phyloP scores from a whole-genome alignment of 1,140 invertebrate species.

The Triops longicaudatus region DNA sequence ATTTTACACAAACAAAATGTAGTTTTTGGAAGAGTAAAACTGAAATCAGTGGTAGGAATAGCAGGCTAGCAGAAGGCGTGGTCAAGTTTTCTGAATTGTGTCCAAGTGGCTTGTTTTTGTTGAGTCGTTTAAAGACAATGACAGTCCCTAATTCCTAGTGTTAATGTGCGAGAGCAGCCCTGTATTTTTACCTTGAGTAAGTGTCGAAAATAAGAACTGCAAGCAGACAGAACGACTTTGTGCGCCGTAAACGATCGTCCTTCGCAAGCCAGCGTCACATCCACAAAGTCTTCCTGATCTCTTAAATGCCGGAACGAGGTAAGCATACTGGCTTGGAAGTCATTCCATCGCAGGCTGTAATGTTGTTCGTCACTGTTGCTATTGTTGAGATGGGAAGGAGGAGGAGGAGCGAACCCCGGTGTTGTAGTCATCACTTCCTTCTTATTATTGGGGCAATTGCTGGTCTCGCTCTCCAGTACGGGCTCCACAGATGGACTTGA shows the following conservation, averaged over 20 bases:
- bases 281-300: conserved; percentile 55
- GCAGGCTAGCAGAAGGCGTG: no score
- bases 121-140: no score
- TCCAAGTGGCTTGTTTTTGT: no score
- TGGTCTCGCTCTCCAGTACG: neutral
- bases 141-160: no score
- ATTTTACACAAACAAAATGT: no score
- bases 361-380: conserved; percentile 56
- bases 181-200: conserved; percentile 57
- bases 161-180: no score
- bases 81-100: no score
- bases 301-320: conserved; percentile 72
- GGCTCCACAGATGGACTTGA: neutral
- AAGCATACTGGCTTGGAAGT: conserved; percentile 81
- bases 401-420: neutral
- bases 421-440: neutral
- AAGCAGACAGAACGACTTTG: conserved; percentile 81
- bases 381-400: conserved; percentile 16
- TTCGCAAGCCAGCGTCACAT: conserved; percentile 85
- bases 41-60: no score
- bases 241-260: conserved; percentile 78
- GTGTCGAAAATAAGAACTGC: conserved; percentile 82
- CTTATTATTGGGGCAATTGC: neutral
- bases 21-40: no score
- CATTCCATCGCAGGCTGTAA: conserved; percentile 87